Percentiles rank a stretch among this genome's conserved stretches.
These are phyloP conservation scores for Hypena proboscidalis DNA, from an alignment of 2,888 invertebrate species.

Conservation along the genomic window DNA sequence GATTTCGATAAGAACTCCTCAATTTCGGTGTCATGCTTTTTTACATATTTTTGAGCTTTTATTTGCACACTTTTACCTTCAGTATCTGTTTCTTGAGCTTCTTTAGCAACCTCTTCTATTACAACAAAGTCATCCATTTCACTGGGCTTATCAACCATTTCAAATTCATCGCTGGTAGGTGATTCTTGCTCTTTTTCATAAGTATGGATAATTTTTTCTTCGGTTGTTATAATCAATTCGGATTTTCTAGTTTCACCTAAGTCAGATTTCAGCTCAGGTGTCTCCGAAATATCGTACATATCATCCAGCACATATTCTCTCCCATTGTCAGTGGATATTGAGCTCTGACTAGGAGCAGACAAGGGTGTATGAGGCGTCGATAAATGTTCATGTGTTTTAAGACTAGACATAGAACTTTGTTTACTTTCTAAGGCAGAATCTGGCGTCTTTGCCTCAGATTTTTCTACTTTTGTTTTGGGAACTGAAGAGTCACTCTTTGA, in stretches of 20 bases:
- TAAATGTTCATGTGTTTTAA: conserved; percentile 81
- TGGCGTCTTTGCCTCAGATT: conserved; percentile 69
- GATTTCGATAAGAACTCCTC: conserved; percentile 89
- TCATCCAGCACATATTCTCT: conserved; percentile 87
- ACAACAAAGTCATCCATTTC: conserved; percentile 95
- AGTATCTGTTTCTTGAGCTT: conserved; percentile 92
- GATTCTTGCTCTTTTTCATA: conserved; percentile 88
- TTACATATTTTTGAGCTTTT: conserved; percentile 77
- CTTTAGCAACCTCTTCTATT: conserved; percentile 94
- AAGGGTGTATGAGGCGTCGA: conserved; percentile 86
- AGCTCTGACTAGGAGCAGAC: conserved; percentile 87
- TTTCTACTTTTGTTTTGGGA: conserved; percentile 79
- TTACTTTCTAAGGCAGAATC: conserved; percentile 80
- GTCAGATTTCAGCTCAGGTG: conserved; percentile 84
- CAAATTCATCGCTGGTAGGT: conserved; percentile 93
- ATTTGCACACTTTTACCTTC: conserved; percentile 94
- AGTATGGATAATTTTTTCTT: conserved; percentile 84
- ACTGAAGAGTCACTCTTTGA: conserved; percentile 81
- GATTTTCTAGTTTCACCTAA: conserved; percentile 79
- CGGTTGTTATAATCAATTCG: conserved; percentile 86
- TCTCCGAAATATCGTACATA: conserved; percentile 85
- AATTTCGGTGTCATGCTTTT: conserved; percentile 88
- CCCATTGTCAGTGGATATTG: conserved; percentile 87
- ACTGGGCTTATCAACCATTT: conserved; percentile 94
- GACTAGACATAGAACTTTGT: conserved; percentile 85